phyloP scores from a whole-genome alignment of 2,888 invertebrate genomes.

The Ophraella communa region DNA sequence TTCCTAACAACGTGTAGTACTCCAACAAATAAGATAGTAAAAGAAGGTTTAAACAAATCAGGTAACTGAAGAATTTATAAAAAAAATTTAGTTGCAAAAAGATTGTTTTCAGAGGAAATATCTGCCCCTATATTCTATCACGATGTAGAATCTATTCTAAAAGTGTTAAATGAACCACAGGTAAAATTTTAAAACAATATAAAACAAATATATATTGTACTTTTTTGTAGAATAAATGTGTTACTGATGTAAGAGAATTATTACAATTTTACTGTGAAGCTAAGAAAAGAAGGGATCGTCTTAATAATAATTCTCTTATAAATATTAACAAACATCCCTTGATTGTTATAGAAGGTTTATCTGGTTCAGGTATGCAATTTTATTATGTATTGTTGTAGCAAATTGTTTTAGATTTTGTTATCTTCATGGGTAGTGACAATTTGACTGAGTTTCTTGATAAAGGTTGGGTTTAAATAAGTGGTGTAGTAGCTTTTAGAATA shows the following conservation, averaged over 20 bases:
- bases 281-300: conserved; percentile 27
- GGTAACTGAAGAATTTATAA: neutral
- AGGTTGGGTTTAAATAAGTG: too few relatives aligned
- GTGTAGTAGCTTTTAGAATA: too few relatives aligned
- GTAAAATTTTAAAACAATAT: neutral
- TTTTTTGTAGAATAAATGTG: conserved; percentile 32
- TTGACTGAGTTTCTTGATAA: too few relatives aligned
- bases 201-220: neutral
- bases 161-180: neutral
- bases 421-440: neutral
- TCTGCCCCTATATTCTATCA: conserved; percentile 3
- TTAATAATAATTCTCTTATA: conserved; percentile 11
- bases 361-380: conserved; percentile 57
- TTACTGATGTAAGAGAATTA: conserved; percentile 46
- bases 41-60: neutral
- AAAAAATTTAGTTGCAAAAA: too few relatives aligned
- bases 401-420: neutral
- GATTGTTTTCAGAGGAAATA: neutral
- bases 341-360: conserved; percentile 61
- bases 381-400: neutral
- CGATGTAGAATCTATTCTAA: neutral
- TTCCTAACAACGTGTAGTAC: neutral
- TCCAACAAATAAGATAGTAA: neutral
- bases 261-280: conserved; percentile 48
- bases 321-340: conserved; percentile 52